Evolutionary conservation across 1,140 invertebrate genomes (phyloP).

Genomic region (Cotesia glomerata): DNA sequence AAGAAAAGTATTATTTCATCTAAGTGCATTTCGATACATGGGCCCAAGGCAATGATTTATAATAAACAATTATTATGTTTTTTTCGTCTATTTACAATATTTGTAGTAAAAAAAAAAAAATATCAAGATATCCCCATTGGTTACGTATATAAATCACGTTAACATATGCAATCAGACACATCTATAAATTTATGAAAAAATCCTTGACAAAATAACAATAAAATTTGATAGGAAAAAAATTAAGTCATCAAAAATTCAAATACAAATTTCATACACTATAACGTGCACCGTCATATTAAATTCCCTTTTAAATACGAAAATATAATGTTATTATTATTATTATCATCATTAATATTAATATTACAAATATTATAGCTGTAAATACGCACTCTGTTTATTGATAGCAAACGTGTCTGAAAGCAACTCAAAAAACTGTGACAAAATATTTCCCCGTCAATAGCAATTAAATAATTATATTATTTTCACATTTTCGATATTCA

Average conservation of each 20-base stretch:
- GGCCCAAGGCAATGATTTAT: neutral
- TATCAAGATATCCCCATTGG: too few species aligned
- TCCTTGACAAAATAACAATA: neutral
- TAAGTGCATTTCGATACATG: neutral
- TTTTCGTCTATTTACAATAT: conserved; percentile 12
- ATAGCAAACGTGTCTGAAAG: neutral
- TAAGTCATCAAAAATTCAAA: neutral
- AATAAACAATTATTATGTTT: neutral
- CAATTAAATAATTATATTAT: neutral
- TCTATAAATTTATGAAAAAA: neutral
- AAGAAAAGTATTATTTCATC: too few species aligned
- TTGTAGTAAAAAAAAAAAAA: neutral
- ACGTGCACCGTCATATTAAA: neutral
- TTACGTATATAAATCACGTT: neutral
- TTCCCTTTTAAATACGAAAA: too few species aligned
- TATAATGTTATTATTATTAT: too few species aligned
- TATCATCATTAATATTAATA: too few species aligned
- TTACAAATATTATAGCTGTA: neutral
- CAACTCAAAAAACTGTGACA: neutral
- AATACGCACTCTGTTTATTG: neutral
- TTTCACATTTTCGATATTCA: neutral
- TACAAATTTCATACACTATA: conserved; percentile 6
- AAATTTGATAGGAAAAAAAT: neutral
- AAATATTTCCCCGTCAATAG: neutral
- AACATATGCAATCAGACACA: neutral